Base-by-base conservation (phyloP, 1,140 invertebrate species). In the Capitella teleta region DNA sequence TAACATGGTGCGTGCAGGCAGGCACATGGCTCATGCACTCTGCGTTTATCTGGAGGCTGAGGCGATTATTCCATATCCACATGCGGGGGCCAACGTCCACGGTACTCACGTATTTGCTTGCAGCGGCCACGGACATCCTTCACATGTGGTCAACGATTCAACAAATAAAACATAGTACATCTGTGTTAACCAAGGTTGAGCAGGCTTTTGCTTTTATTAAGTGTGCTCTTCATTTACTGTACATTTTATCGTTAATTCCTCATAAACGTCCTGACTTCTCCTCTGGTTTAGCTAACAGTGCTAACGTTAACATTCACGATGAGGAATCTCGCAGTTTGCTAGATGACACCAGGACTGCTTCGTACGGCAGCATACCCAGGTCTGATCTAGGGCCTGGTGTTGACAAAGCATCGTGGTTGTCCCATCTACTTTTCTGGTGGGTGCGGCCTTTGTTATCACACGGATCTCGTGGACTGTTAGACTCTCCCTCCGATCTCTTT, bases 401-500 rank as follows among this genome's bases (percentile, higher is more conserved):
- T 78, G 84, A 90, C 66, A 77, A 80, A 52, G 72, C 75, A 10
- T 79, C 78, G 25, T 77, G 76, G 59, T 59, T 82, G 2, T 89
- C 87, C 0, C 82, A 80, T 61, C 72, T 95, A 5, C 71, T 84
- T 14, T 93, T 97, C 63, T 74, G 79, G 53, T 97, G 91, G 91
- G 87, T 93, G 0, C 78, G 83, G 52, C 84, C 85, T 6, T 67
- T 96, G 32, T 83, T 96, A 70, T 62, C 78, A 43, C 91, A 89
- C 76, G 91, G 90, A 4, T 75, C 79, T 4, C 82, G 82, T 5
- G 53, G 62, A 30, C 78, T 81, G 54, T 68, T 97, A 5, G 77
- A 79, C 46, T 78, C 79, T 60, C 70, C 80, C 0, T 84, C 88
- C 63, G 89, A 94, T 74, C 68, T 96, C 0, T 91, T 84, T 74